phyloP scores from a whole-genome alignment of 2,888 invertebrate genomes.

The Axea sp. region DNA sequence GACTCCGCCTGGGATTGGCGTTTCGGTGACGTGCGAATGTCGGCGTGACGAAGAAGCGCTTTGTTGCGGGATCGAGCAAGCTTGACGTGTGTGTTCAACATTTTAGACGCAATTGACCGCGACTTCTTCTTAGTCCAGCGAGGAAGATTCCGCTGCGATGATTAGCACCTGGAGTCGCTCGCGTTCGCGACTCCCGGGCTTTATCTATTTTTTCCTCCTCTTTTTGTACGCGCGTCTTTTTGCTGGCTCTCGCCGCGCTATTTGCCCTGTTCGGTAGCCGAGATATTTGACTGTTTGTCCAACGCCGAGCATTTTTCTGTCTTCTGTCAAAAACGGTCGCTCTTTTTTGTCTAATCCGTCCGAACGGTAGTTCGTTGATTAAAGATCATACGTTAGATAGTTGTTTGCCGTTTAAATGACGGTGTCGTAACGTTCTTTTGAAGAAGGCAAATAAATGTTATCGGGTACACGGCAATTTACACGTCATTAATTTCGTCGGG shows the following conservation, averaged over 20 bases:
- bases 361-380: slow-evolving; percentile 9
- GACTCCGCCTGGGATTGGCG: slow-evolving; percentile 3
- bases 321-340: slow-evolving; percentile 8
- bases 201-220: slow-evolving; percentile 33
- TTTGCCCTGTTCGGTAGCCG: slow-evolving; percentile 71
- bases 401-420: slow-evolving; percentile 24
- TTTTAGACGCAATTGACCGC: slow-evolving; percentile 49
- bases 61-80: slow-evolving; percentile 26
- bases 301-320: slow-evolving; percentile 12
- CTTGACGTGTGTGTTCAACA: slow-evolving; percentile 37
- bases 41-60: slow-evolving; percentile 21
- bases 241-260: slow-evolving; percentile 42
- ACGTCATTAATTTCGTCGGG: slow-evolving; percentile 40
- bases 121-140: slow-evolving; percentile 6
- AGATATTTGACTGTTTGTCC: slow-evolving; percentile 45
- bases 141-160: slow-evolving; percentile 3
- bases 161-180: slow-evolving; percentile 68
- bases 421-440: slow-evolving; percentile 18
- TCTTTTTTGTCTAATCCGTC: slow-evolving; percentile 24
- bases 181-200: slow-evolving; percentile 70
- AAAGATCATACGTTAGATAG: slow-evolving; percentile 4
- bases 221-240: background rate
- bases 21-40: slow-evolving; percentile 16
- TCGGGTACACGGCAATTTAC: slow-evolving; percentile 25
- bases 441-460: background rate